A percentile compares a stretch with the other conserved stretches of the same genome.
Conservation (phyloP, 2,113 vertebrate species). For the Microtus oregoni region DNA sequence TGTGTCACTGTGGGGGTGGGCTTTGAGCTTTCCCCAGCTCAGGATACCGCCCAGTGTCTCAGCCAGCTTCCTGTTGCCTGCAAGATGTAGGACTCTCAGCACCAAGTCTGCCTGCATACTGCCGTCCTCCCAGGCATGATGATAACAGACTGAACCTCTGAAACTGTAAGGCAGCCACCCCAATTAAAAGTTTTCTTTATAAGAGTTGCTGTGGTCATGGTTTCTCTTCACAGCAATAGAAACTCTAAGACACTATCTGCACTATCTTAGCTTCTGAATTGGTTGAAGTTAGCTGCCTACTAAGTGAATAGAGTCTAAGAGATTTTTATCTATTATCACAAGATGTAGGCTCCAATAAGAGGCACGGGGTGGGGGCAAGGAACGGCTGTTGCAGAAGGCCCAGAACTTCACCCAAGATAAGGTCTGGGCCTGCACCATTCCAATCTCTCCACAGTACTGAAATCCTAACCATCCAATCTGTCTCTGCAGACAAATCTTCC, state of each 20-base stretch:
- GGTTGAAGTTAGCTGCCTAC: neutral
- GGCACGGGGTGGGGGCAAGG: neutral
- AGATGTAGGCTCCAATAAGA: neutral
- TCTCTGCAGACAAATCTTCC: neutral
- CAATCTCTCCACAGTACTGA: neutral
- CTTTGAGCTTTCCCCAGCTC: neutral
- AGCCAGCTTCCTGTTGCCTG: neutral
- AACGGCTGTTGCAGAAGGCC: neutral
- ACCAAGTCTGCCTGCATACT: neutral
- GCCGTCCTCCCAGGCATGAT: too few relatives aligned
- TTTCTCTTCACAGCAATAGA: neutral
- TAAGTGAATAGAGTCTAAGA: neutral
- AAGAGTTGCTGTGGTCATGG: neutral
- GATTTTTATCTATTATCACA: neutral
- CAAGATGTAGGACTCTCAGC: neutral
- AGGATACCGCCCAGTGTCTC: too few relatives aligned
- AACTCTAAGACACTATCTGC: neutral
- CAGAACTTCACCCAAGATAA: neutral
- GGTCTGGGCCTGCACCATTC: neutral
- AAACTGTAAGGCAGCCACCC: neutral
- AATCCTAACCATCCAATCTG: neutral
- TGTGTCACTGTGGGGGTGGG: neutral
- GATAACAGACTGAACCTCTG: neutral
- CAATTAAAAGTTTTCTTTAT: too few relatives aligned
- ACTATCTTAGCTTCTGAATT: neutral